Evolutionary conservation across 64 coral and sea anemone species (phyloP).

Genomic region (Stichodactyla mertensii): DNA sequence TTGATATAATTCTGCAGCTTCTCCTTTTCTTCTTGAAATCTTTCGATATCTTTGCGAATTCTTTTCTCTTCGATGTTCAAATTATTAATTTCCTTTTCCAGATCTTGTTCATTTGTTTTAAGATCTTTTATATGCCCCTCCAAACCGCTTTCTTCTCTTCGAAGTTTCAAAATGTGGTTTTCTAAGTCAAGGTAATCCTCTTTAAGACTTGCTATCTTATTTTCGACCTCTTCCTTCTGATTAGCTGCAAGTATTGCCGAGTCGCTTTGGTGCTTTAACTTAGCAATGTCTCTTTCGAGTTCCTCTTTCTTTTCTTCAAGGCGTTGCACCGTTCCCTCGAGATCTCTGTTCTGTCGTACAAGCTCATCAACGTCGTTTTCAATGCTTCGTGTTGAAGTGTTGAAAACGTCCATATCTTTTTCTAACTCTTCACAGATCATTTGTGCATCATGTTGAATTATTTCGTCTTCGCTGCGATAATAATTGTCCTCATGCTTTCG

Average conservation of each 20-base stretch:
- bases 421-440: background rate
- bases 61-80: constrained; percentile 45
- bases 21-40: constrained; percentile 21
- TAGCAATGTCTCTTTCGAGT: background rate
- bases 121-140: constrained; percentile 40
- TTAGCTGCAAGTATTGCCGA: background rate
- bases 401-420: background rate
- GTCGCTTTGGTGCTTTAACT: background rate
- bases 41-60: constrained; percentile 44
- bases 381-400: background rate
- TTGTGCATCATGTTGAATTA: background rate
- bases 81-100: constrained; percentile 28
- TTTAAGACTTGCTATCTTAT: constrained; percentile 42
- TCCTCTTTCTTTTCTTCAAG: background rate
- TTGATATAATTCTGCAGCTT: background rate
- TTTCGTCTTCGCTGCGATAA: background rate
- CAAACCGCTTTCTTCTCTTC: constrained; percentile 30
- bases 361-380: constrained; percentile 1
- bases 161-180: constrained; percentile 44
- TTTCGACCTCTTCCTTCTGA: constrained; percentile 51
- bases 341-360: background rate
- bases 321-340: background rate
- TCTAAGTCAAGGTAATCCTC: constrained; percentile 57
- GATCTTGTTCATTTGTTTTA: constrained; percentile 15
- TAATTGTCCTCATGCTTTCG: background rate